These are phyloP conservation scores for Drosophila glabriapex DNA, from an alignment of 2,888 invertebrate species.

Conservation along the genomic window DNA sequence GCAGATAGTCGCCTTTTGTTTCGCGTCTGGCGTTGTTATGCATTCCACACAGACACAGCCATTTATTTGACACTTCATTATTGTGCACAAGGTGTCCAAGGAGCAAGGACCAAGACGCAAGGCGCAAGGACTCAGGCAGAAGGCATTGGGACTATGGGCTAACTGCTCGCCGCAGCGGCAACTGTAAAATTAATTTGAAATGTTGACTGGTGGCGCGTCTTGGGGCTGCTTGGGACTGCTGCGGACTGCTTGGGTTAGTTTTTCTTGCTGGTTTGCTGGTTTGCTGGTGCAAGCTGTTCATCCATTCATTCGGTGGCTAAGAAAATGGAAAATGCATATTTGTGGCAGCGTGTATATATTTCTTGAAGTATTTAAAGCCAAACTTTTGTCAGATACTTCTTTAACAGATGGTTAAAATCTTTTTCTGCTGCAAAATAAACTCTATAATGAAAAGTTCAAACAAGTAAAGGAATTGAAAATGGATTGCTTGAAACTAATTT, in stretches of 20 bases:
- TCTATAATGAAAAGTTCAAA: not conserved
- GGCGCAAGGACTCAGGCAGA: not conserved
- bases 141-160: constrained; percentile 28
- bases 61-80: constrained; percentile 79
- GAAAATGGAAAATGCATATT: constrained; percentile 29
- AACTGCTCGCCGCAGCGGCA: constrained; percentile 54
- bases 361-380: constrained; percentile 55
- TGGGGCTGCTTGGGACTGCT: not conserved
- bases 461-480: not conserved
- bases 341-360: constrained; percentile 40
- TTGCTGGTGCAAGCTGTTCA: not conserved
- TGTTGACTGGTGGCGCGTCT: constrained; percentile 36
- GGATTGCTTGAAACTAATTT: not conserved
- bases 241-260: not conserved
- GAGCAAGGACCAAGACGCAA: constrained; percentile 9
- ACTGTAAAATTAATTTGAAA: constrained; percentile 78
- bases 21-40: constrained; percentile 24
- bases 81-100: constrained; percentile 50
- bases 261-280: too few species aligned
- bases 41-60: constrained; percentile 48
- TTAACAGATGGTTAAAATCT: not conserved
- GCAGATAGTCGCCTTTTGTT: constrained; percentile 31
- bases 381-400: constrained; percentile 33
- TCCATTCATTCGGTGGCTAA: constrained; percentile 12
- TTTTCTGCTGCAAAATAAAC: not conserved